Evolutionary conservation across 2,113 vertebrate genomes (phyloP).

Genomic region (Melospiza georgiana): DNA sequence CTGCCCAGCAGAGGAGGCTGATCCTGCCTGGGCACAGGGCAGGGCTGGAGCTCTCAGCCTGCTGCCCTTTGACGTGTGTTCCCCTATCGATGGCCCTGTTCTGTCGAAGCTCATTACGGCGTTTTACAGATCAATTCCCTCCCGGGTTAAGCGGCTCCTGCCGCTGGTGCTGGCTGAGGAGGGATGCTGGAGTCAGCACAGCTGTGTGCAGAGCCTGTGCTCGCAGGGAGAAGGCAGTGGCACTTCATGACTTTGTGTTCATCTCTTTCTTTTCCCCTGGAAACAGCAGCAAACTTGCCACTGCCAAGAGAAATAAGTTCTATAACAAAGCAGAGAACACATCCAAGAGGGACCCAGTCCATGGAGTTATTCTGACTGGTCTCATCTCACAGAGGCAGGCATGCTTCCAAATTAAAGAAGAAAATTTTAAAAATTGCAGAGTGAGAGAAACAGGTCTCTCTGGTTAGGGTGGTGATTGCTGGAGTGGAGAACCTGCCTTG

Average conservation of each 20-base stretch:
- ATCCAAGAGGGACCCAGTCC: background rate
- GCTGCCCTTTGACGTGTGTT: background rate
- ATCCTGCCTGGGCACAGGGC: background rate
- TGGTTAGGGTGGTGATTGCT: background rate
- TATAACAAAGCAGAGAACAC: background rate
- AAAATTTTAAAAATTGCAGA: background rate
- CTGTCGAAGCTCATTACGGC: background rate
- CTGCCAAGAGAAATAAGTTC: background rate
- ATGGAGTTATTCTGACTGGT: background rate
- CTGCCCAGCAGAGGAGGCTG: no score
- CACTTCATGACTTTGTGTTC: background rate
- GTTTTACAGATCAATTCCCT: constrained; percentile 31
- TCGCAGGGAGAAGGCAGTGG: background rate
- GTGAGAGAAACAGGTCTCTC: background rate
- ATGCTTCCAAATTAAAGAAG: background rate
- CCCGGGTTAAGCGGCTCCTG: constrained; percentile 12
- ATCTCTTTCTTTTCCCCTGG: background rate
- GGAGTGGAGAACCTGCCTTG: background rate
- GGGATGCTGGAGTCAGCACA: background rate
- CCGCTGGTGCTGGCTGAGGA: background rate
- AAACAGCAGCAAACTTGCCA: background rate
- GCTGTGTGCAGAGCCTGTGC: background rate
- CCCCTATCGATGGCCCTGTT: background rate
- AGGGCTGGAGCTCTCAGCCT: background rate
- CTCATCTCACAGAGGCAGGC: background rate